Evolutionary conservation across 2,888 invertebrate species (phyloP).

Genomic region (Eupithecia centaureata): DNA sequence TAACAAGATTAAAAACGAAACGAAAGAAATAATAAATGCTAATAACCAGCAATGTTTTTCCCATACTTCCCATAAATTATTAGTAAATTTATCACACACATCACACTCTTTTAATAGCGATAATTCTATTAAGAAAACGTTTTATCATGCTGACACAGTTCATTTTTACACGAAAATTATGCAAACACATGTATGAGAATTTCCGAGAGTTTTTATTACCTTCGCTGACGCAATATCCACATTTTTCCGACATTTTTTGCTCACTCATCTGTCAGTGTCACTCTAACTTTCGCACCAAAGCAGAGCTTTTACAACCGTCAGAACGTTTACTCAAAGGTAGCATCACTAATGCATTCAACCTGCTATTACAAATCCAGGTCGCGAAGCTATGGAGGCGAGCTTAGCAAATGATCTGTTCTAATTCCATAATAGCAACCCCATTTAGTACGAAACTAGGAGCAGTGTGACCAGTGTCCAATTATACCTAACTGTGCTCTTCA

Average conservation of each 20-base stretch:
- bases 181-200: background rate
- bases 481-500: too few relatives aligned
- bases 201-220: background rate
- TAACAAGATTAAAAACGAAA: too few relatives aligned
- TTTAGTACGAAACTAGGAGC: background rate
- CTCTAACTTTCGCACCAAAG: background rate
- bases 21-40: too few relatives aligned
- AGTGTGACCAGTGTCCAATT: background rate
- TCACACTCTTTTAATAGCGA: too few relatives aligned
- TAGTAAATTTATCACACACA: too few relatives aligned
- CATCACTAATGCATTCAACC: constrained; percentile 1
- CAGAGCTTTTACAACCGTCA: constrained; percentile 5
- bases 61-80: too few relatives aligned
- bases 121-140: background rate
- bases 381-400: background rate
- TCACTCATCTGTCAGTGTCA: constrained; percentile 6
- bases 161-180: background rate
- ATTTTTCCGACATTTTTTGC: background rate
- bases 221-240: background rate
- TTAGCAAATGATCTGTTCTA: constrained; percentile 4
- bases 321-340: constrained; percentile 4
- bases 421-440: background rate
- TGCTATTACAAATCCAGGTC: background rate
- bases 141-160: background rate
- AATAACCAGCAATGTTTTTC: too few relatives aligned